Percentiles rank a stretch among this genome's conserved stretches.
Evolutionary conservation across 1,140 invertebrate genomes (phyloP).

Genomic region (Zaprionus ghesquierei): DNA sequence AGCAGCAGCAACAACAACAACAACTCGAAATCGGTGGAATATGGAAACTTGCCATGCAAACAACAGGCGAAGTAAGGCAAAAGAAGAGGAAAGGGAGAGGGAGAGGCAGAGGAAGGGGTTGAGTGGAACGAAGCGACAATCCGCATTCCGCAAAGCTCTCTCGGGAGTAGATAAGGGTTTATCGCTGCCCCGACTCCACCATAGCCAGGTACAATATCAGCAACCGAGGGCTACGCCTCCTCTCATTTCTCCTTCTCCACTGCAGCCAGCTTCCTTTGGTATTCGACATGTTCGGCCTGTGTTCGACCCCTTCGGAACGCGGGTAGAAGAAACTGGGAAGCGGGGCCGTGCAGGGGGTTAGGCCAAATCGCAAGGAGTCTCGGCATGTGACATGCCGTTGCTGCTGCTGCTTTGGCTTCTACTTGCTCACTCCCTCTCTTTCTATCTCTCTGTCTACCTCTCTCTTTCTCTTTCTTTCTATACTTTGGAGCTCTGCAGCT

Average conservation of each 20-base stretch:
- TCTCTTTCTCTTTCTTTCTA: not conserved
- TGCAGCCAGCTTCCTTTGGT: slow-evolving; percentile 21
- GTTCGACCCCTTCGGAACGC: not conserved
- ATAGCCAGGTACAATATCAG: not conserved
- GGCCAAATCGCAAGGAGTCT: slow-evolving; percentile 27
- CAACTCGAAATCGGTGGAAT: slow-evolving; percentile 41
- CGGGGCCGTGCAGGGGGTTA: not conserved
- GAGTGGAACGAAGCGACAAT: not conserved
- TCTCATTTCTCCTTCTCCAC: not conserved
- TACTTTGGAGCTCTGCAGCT: not conserved
- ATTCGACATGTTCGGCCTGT: slow-evolving; percentile 28
- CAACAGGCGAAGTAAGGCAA: not conserved
- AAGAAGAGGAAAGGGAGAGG: not conserved
- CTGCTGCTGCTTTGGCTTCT: slow-evolving; percentile 8
- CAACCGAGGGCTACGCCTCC: not conserved
- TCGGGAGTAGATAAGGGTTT: slow-evolving; percentile 61
- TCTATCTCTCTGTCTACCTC: not conserved
- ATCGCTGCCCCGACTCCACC: slow-evolving; percentile 35
- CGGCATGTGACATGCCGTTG: slow-evolving; percentile 25
- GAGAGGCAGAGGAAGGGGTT: not conserved
- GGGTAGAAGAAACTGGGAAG: not conserved
- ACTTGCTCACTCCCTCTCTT: not conserved
- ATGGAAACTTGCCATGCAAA: slow-evolving; percentile 29
- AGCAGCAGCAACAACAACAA: slow-evolving; percentile 4
- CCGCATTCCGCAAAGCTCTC: slow-evolving; percentile 50